These are phyloP conservation scores for Solea senegalensis DNA, from an alignment of 2,113 vertebrate species.

Conservation along the genomic window DNA sequence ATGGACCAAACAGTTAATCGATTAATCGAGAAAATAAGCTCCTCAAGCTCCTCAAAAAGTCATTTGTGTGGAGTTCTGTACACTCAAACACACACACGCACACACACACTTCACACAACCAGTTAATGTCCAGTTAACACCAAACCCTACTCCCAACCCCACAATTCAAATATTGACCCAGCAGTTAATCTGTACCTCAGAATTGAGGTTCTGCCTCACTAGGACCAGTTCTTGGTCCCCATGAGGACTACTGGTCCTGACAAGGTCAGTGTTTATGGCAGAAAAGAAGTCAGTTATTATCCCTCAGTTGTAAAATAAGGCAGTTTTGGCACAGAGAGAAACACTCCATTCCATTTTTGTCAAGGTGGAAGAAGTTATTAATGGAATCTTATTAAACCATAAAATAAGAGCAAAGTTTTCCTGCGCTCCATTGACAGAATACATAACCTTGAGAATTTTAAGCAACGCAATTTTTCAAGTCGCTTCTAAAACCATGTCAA, in stretches of 20 bases:
- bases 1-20: too few species aligned
- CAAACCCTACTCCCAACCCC: too few species aligned
- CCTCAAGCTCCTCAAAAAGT: conserved; percentile 58
- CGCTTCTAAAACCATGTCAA: conserved; percentile 74
- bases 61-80: conserved; percentile 47
- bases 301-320: not conserved
- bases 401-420: conserved; percentile 66
- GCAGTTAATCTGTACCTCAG: too few species aligned
- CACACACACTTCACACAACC: not conserved
- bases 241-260: too few species aligned
- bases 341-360: conserved; percentile 54
- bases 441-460: conserved; percentile 63
- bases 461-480: conserved; percentile 67
- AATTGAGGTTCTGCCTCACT: too few species aligned
- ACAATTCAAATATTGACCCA: too few species aligned
- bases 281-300: too few species aligned
- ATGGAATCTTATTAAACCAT: conserved; percentile 72
- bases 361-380: conserved; percentile 70
- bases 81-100: conserved; percentile 3
- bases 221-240: too few species aligned
- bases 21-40: not conserved
- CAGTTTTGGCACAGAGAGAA: not conserved
- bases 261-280: too few species aligned
- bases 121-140: too few species aligned
- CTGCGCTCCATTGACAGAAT: conserved; percentile 60